Evolutionary conservation across 2,113 vertebrate species (phyloP), one percentile per base, ranked within the genome.

Genomic region (Oriolus oriolus): DNA sequence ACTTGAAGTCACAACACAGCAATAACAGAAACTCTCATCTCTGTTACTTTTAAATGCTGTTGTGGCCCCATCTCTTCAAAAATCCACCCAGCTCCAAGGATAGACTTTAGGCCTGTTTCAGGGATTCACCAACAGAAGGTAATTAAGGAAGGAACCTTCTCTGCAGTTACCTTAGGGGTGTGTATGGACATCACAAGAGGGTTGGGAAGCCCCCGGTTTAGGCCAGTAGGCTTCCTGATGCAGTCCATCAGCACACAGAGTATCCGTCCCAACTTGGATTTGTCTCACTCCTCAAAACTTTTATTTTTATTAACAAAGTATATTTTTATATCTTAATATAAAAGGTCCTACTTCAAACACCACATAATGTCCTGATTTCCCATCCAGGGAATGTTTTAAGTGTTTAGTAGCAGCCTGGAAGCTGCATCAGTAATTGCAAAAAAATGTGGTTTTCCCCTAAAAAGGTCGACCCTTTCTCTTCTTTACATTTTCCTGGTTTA

Each of bases 271-370:
- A 77, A 90, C 19, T 44, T 16, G 60, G 33, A 93, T 90, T 87
- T 69, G 87, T 42, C 77, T 90, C 31, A 10, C 86, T 87, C 94
- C 83, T 97, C 77, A 84, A 21, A 44, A 74, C 71, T 74, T 81
- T 88, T 85, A 95, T 68, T 96, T 70, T 77, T 91, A 90, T 95
- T 87, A 86, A 73, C 54, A 59, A 82, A 95, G 65, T 90, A 37
- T 95, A 86, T 91, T 94, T 90, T 97, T 96, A 9, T 93, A 89
- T 60, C 42, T 92, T 95, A 89, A 87, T 81, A 52, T 31, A 92
- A 91, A 61, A 44, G 7, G 47, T 80, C 52, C 59, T 87, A 37
- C 92, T 93, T 52, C n/a, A 95, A 92, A 76, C 89, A 82, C 71
- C 91, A 60, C 13, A 3, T 96, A 52, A 75, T 2, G 0, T 86